Percentiles rank a stretch among this genome's conserved stretches.
phyloP scores from a whole-genome alignment of 2,797 vertebrate genomes.

The Coilia nasus region DNA sequence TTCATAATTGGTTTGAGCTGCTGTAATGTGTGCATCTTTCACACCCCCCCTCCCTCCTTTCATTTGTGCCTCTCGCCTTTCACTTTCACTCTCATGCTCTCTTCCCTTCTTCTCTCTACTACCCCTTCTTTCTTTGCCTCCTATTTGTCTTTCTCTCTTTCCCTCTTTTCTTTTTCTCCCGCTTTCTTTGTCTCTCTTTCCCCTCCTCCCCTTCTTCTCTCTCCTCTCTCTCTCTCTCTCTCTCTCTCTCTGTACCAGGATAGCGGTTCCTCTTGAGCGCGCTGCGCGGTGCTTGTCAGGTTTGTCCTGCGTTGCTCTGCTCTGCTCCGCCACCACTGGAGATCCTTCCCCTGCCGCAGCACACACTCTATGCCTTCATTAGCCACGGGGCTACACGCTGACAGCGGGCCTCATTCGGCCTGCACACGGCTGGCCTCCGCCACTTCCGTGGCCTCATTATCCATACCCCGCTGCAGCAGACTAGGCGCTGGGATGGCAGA shows the following conservation, averaged over 20 bases:
- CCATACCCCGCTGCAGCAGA: no score
- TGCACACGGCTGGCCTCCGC: no score
- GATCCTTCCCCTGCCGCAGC: no score
- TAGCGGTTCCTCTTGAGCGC: constrained; percentile 43
- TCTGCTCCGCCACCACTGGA: not conserved
- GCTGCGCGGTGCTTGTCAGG: constrained; percentile 36
- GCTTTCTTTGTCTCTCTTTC: not conserved
- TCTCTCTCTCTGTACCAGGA: constrained; percentile 7
- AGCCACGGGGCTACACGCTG: no score
- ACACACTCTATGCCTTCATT: no score
- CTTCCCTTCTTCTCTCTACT: constrained; percentile 2
- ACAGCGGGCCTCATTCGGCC: no score
- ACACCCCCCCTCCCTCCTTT: not conserved
- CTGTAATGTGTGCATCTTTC: constrained; percentile 7
- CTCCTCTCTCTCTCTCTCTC: constrained; percentile 29
- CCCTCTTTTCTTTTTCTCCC: not conserved
- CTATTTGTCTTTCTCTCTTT: not conserved
- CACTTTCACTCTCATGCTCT: not conserved
- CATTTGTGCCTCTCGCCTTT: not conserved
- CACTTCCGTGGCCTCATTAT: no score
- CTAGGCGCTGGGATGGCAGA: no score
- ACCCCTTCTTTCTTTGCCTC: not conserved
- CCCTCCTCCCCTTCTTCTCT: constrained; percentile 36
- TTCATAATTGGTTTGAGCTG: constrained; percentile 49
- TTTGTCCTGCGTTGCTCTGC: constrained; percentile 53